Evolutionary conservation across 2,797 vertebrate species (phyloP).

Genomic region (Mormyrus proboscirostris): DNA sequence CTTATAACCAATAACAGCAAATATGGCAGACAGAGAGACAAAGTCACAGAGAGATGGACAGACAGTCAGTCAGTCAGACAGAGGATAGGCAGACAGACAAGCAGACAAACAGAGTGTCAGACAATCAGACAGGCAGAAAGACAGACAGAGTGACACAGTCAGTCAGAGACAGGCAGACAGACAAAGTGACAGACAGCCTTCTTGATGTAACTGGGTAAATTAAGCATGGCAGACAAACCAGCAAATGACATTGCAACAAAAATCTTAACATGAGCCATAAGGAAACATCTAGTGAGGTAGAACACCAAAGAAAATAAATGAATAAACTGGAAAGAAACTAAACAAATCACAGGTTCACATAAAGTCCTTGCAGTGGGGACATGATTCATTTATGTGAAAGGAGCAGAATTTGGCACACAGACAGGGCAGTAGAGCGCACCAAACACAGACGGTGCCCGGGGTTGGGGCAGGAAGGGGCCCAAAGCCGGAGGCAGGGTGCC

Average conservation of each 20-base stretch:
- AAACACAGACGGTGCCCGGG: neutral
- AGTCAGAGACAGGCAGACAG: neutral
- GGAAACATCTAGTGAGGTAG: neutral
- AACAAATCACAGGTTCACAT: neutral
- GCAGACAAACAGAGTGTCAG: neutral
- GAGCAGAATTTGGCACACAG: neutral
- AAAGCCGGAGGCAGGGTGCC: neutral
- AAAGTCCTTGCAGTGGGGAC: conserved; percentile 1
- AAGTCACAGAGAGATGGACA: neutral
- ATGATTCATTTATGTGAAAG: neutral
- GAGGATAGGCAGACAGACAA: neutral
- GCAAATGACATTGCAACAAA: neutral
- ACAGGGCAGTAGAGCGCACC: neutral
- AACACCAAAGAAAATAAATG: neutral
- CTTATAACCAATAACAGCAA: neutral
- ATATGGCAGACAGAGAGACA: neutral
- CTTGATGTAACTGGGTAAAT: neutral
- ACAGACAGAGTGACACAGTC: too few relatives aligned
- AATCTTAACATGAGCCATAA: neutral
- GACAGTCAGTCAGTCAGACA: neutral
- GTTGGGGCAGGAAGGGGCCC: neutral
- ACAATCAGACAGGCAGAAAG: neutral
- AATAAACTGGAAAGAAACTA: neutral
- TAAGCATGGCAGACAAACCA: neutral
- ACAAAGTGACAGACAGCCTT: neutral